Conservation (phyloP, 1,140 invertebrate species). For the Eupristina koningsbergeri region DNA sequence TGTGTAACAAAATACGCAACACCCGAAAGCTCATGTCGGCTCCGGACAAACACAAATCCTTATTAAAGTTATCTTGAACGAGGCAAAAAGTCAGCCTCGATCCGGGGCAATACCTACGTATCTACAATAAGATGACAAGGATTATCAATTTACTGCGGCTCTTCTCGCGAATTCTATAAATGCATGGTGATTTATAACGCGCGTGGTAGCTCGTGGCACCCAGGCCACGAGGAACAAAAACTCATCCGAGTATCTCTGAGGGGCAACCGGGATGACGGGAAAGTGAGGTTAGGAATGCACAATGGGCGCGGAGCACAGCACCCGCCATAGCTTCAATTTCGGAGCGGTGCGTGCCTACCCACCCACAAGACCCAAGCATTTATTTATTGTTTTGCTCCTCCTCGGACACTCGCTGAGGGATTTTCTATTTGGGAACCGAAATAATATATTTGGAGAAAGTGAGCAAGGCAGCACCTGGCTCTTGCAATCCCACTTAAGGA, state of each 20-base stretch:
- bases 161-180: slow-evolving; percentile 45
- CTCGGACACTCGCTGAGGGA: background rate
- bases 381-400: slow-evolving; percentile 41
- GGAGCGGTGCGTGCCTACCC: background rate
- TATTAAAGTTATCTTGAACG: slow-evolving; percentile 16
- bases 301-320: slow-evolving; percentile 39
- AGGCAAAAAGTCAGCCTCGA: background rate
- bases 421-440: slow-evolving; percentile 41
- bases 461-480: background rate
- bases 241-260: too few species aligned
- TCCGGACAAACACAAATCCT: background rate
- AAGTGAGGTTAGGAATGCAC: slow-evolving; percentile 51
- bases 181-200: slow-evolving; percentile 34
- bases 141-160: slow-evolving; percentile 34
- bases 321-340: slow-evolving; percentile 33
- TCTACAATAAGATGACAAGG: slow-evolving; percentile 14
- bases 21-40: background rate
- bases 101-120: slow-evolving; percentile 11
- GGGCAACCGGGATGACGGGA: background rate
- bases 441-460: slow-evolving; percentile 45
- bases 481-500: slow-evolving; percentile 22
- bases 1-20: slow-evolving; percentile 14
- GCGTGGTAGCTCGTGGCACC: background rate
- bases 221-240: background rate
- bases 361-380: slow-evolving; percentile 4